Percentiles rank a stretch among this genome's conserved stretches.
Evolutionary conservation across 2,113 vertebrate genomes (phyloP).

Genomic region (Ochotona curzoniae): DNA sequence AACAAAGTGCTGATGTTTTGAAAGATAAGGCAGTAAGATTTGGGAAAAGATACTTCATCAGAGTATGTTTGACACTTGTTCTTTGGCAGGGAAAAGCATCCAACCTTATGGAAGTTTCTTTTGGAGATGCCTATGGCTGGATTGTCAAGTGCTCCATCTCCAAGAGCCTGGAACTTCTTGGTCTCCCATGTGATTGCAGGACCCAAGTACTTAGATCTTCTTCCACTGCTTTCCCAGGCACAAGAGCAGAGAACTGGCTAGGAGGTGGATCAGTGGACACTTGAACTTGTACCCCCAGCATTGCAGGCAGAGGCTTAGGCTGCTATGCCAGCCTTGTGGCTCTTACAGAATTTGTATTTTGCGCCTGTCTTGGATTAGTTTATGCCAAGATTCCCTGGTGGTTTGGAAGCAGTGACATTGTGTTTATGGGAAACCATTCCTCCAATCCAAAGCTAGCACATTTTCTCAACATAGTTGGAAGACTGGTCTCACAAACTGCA

Average conservation of each 20-base stretch:
- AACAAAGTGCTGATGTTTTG: conserved; percentile 31
- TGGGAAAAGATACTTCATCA: background rate
- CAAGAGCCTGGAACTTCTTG: too few species aligned
- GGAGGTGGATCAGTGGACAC: too few species aligned
- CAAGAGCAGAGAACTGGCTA: too few species aligned
- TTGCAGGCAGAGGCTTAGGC: too few species aligned
- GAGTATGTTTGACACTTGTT: background rate
- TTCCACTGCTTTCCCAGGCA: too few species aligned
- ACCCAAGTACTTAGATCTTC: too few species aligned
- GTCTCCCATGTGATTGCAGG: too few species aligned
- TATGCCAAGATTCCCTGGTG: background rate
- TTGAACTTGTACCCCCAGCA: too few species aligned
- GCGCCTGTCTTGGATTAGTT: background rate
- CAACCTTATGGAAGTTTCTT: background rate
- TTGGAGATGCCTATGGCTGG: background rate
- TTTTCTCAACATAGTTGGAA: background rate
- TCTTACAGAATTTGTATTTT: background rate
- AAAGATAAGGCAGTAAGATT: background rate
- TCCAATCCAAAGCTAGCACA: background rate
- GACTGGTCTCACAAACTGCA: background rate
- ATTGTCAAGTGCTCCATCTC: background rate
- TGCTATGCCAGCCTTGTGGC: too few species aligned
- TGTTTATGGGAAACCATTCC: background rate
- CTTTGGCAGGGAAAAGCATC: background rate
- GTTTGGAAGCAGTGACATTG: background rate